These are phyloP conservation scores for Empidonax alnorum DNA, from an alignment of 2,113 vertebrate genomes.

Conservation along the genomic window DNA sequence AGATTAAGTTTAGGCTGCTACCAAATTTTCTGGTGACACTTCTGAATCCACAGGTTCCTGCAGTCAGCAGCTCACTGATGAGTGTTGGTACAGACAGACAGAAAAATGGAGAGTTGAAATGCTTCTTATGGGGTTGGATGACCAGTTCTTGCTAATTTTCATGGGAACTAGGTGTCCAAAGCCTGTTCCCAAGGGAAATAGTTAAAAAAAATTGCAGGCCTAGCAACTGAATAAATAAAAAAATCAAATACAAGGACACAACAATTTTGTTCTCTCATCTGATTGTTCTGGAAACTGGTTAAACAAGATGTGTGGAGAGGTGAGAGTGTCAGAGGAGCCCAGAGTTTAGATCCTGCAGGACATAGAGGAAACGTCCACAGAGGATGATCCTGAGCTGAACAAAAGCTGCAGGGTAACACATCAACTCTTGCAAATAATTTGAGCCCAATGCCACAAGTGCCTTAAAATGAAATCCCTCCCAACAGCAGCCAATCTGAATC, in stretches of 20 bases:
- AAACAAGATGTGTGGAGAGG: not conserved
- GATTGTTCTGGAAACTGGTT: not conserved
- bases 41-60: not conserved
- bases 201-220: not conserved
- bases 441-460: conserved; percentile 48
- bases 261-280: not conserved
- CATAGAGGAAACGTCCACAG: not conserved
- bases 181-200: not conserved
- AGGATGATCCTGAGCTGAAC: conserved; percentile 38
- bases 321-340: not conserved
- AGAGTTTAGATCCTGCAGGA: not conserved
- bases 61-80: not conserved
- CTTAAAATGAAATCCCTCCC: conserved; percentile 64
- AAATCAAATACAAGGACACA: not conserved
- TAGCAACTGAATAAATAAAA: not conserved
- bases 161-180: not conserved
- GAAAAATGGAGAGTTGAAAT: not conserved
- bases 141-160: not conserved
- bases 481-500: conserved; percentile 55
- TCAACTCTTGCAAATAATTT: conserved; percentile 59
- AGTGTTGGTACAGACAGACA: not conserved
- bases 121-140: not conserved
- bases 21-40: not conserved
- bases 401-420: conserved; percentile 35
- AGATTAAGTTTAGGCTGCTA: not conserved